Percentiles rank a stretch among this genome's conserved stretches.
These are phyloP conservation scores for Sisyra terminalis DNA, from an alignment of 2,888 invertebrate genomes.

Conservation along the genomic window DNA sequence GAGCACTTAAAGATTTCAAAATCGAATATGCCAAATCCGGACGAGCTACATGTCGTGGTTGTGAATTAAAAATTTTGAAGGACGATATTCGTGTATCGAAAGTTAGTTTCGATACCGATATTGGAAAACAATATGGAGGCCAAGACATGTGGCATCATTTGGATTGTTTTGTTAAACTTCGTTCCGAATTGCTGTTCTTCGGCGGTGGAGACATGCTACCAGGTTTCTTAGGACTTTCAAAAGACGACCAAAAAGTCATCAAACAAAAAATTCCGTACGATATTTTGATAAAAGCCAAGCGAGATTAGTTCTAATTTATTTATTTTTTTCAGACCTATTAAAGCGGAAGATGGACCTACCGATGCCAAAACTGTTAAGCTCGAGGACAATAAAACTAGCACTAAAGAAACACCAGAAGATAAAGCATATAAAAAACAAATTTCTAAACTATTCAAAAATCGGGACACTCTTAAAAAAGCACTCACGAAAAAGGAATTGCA, in stretches of 20 bases:
- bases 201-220: slow-evolving; percentile 54
- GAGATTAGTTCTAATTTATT: not conserved
- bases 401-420: slow-evolving; percentile 34
- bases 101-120: slow-evolving; percentile 67
- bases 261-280: slow-evolving; percentile 48
- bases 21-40: slow-evolving; percentile 80
- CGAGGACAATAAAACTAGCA: slow-evolving; percentile 36
- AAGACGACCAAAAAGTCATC: slow-evolving; percentile 52
- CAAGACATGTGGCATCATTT: slow-evolving; percentile 82
- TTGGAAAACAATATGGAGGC: slow-evolving; percentile 68
- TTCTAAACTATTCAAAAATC: slow-evolving; percentile 44
- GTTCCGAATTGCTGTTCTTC: slow-evolving; percentile 56
- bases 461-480: slow-evolving; percentile 41
- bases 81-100: slow-evolving; percentile 57
- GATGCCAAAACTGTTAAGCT: slow-evolving; percentile 49
- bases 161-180: slow-evolving; percentile 68
- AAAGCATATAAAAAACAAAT: slow-evolving; percentile 55
- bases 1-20: slow-evolving; percentile 45
- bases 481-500: slow-evolving; percentile 44
- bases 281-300: slow-evolving; percentile 11
- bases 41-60: slow-evolving; percentile 63
- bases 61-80: slow-evolving; percentile 72
- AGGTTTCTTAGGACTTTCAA: slow-evolving; percentile 52
- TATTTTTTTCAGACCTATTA: slow-evolving; percentile 16
- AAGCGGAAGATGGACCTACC: slow-evolving; percentile 40